Percentiles rank a stretch among this genome's conserved stretches.
These are phyloP conservation scores for Proteles cristata DNA, from an alignment of 2,113 vertebrate genomes.

Conservation along the genomic window DNA sequence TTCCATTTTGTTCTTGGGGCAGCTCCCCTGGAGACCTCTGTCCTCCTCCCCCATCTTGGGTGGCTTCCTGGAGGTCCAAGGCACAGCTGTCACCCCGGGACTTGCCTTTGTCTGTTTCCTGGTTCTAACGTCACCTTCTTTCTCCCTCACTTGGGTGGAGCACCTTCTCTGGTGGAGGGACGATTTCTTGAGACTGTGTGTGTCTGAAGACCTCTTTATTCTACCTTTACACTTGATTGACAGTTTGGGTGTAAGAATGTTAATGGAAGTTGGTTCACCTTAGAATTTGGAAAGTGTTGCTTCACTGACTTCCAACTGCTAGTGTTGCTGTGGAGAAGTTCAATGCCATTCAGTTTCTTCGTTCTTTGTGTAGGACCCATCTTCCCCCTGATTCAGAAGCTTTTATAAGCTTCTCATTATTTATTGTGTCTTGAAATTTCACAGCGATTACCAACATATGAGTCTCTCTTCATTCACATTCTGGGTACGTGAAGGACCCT, in stretches of 20 bases:
- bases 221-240: neutral
- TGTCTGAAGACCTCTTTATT: neutral
- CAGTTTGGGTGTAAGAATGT: neutral
- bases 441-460: neutral
- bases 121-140: neutral
- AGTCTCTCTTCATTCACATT: neutral
- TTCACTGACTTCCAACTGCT: neutral
- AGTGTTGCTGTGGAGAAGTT: neutral
- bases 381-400: neutral
- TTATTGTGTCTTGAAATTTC: neutral
- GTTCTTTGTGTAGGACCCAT: neutral
- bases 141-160: neutral
- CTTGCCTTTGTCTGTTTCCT: neutral
- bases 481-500: neutral
- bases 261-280: slow-evolving; percentile 12
- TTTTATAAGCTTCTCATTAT: neutral
- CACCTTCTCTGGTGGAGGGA: neutral
- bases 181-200: neutral
- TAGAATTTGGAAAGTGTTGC: neutral
- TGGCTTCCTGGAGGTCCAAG: neutral
- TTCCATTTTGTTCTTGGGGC: neutral
- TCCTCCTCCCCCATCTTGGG: neutral
- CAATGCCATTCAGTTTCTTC: neutral
- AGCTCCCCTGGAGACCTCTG: neutral
- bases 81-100: neutral